Evolutionary conservation across 2,888 invertebrate genomes (phyloP).

Genomic region (Stenichneumon culpator): DNA sequence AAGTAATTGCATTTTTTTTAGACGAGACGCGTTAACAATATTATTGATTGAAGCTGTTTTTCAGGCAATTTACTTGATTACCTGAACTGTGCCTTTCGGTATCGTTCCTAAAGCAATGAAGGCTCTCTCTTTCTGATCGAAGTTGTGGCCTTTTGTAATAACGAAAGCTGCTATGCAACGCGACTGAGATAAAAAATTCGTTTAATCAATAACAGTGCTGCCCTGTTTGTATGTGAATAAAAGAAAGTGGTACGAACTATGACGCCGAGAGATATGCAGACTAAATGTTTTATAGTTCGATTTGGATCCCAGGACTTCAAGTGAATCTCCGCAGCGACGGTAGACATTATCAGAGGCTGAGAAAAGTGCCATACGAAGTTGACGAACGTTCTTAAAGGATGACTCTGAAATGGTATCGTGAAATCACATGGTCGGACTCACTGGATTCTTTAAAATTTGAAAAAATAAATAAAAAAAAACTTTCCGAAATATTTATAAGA

Average conservation of each 20-base stretch:
- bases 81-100: conserved; percentile 60
- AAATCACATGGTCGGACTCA: neutral
- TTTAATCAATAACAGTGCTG: neutral
- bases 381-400: conserved; percentile 86
- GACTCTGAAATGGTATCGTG: conserved; percentile 32
- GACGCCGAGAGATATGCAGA: conserved; percentile 73
- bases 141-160: conserved; percentile 55
- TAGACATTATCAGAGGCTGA: conserved; percentile 90
- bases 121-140: conserved; percentile 52
- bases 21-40: neutral
- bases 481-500: too few species aligned
- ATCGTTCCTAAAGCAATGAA: conserved; percentile 58
- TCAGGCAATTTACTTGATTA: neutral
- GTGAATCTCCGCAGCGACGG: conserved; percentile 91
- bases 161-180: conserved; percentile 54
- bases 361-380: conserved; percentile 89
- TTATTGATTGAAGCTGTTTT: neutral
- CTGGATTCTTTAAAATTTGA: neutral
- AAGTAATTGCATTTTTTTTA: neutral
- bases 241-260: conserved; percentile 84
- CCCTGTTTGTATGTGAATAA: neutral
- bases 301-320: conserved; percentile 85
- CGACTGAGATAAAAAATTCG: conserved; percentile 30
- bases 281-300: conserved; percentile 86
- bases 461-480: neutral